Conservation (phyloP, 2,888 invertebrate genomes). For the Cylindroiulus punctatus region DNA sequence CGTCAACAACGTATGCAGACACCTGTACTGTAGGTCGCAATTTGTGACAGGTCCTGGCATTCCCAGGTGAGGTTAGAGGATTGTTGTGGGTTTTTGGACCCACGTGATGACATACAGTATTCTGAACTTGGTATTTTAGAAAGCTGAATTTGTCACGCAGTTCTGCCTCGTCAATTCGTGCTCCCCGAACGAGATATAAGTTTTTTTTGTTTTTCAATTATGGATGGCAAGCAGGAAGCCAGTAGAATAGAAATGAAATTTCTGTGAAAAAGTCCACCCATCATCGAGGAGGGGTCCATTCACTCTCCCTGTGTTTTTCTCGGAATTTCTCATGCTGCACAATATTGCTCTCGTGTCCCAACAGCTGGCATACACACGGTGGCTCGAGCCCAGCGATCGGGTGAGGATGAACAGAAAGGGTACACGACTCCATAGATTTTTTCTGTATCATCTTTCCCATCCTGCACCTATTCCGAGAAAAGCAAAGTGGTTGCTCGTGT, state of each 20-base stretch:
- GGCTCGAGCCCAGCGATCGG: background rate
- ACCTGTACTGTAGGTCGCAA: too few species aligned
- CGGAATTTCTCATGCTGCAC: background rate
- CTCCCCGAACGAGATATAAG: background rate
- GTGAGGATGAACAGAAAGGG: background rate
- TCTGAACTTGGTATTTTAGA: background rate
- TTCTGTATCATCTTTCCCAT: background rate
- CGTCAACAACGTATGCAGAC: too few species aligned
- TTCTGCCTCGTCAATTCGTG: background rate
- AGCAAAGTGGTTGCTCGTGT: background rate
- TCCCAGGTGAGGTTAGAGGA: background rate
- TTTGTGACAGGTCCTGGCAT: too few species aligned
- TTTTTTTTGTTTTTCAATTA: background rate
- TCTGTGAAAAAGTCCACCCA: conserved; percentile 1
- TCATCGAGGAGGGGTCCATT: conserved; percentile 8
- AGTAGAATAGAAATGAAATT: background rate
- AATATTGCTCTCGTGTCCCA: background rate
- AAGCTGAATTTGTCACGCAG: background rate
- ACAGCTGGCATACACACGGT: conserved; percentile 2
- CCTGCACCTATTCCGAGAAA: background rate
- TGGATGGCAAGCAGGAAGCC: background rate
- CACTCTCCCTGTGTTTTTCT: background rate
- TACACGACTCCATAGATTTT: background rate
- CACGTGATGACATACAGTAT: background rate
- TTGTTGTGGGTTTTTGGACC: background rate